Evolutionary conservation across 2,797 vertebrate genomes (phyloP).

Genomic region (Phataginus tetradactyla): DNA sequence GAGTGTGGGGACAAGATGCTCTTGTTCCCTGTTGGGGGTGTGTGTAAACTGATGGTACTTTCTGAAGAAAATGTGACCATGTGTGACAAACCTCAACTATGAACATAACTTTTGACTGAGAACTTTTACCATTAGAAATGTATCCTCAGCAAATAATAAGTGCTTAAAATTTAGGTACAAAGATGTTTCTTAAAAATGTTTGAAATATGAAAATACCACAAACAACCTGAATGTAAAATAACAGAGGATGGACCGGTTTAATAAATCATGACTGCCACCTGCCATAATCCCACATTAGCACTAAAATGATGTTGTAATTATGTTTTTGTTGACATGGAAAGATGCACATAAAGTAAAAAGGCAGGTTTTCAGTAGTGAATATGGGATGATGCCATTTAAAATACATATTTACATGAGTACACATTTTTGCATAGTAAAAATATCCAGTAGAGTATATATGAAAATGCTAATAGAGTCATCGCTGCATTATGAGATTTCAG

Average conservation of each 20-base stretch:
- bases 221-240: not conserved
- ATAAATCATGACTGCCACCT: not conserved
- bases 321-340: not conserved
- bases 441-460: not conserved
- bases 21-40: not conserved
- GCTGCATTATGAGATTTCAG: not conserved
- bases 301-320: not conserved
- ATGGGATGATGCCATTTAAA: not conserved
- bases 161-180: slow-evolving; percentile 12
- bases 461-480: not conserved
- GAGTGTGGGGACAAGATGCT: not conserved
- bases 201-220: not conserved
- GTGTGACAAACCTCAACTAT: slow-evolving; percentile 6
- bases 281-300: not conserved
- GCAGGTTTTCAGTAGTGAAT: not conserved
- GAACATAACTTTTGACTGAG: not conserved
- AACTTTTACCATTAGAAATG: not conserved
- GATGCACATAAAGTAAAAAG: not conserved
- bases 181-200: not conserved
- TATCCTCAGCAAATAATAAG: not conserved
- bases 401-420: not conserved
- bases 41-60: not conserved
- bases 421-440: not conserved
- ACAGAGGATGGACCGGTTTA: not conserved
- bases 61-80: slow-evolving; percentile 9